Evolutionary conservation across 1,140 invertebrate species (phyloP).

Genomic region (Aphidius gifuensis): DNA sequence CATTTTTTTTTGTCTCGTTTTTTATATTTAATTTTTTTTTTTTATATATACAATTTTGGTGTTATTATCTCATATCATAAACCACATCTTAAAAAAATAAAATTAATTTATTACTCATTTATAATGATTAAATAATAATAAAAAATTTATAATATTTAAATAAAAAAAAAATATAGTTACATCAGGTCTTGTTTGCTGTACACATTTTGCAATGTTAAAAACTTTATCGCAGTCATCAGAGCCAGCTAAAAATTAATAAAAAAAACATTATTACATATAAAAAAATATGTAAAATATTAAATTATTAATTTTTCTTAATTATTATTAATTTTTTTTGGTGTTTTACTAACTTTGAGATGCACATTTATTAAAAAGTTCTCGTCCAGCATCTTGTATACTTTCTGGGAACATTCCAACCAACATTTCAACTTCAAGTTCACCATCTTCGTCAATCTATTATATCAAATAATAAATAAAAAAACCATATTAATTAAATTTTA

Average conservation of each 20-base stretch:
- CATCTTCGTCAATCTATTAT: constrained; percentile 21
- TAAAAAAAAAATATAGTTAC: constrained; percentile 31
- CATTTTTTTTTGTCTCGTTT: too few species aligned
- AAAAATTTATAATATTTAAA: constrained; percentile 5
- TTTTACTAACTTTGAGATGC: constrained; percentile 16
- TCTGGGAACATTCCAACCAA: constrained; percentile 23
- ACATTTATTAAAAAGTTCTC: constrained; percentile 7
- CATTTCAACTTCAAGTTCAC: constrained; percentile 22
- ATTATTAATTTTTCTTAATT: neutral
- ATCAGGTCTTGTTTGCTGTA: constrained; percentile 33
- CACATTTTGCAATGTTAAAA: constrained; percentile 36
- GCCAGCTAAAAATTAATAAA: constrained; percentile 29
- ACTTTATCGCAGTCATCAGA: constrained; percentile 41
- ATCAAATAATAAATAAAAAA: neutral
- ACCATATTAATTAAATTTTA: constrained; percentile 7
- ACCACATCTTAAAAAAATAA: constrained; percentile 38
- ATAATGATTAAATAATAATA: too few species aligned
- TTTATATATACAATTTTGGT: too few species aligned
- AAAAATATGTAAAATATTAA: neutral
- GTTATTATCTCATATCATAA: constrained; percentile 35
- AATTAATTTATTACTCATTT: neutral
- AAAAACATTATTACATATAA: neutral
- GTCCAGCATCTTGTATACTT: constrained; percentile 15
- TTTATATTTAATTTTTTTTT: too few species aligned
- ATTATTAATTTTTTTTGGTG: neutral